Evolutionary conservation across 2,113 vertebrate genomes (phyloP), one percentile per base, ranked within the genome.

Genomic region (Hippocampus abdominalis): DNA sequence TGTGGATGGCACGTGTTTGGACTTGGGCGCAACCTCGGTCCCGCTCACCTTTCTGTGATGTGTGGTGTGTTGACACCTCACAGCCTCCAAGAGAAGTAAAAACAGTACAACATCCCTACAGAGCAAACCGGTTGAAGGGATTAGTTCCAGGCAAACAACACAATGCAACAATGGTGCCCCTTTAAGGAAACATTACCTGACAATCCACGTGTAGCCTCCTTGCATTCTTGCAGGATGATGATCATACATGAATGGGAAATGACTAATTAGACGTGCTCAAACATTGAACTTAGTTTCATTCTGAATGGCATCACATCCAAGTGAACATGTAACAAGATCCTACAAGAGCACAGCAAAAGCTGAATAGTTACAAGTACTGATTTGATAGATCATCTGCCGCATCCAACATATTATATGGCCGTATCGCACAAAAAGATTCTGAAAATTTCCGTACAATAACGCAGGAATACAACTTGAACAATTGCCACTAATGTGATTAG

Each of bases 11-110:
- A 23, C 62, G 62, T 64, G 62, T 42, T 23, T 23, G 10, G 21
- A 63, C 57, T 63, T 5, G 36, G 59, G n/a, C 7, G n/a, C 83
- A 86, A 63, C 75, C 69, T 49, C 68, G 63, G 78, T 23, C 39
- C 69, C 89, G 89, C 88, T 91, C 81, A 98, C 96, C 94, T 96
- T 95, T 88, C 94, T 94, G 92, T 96, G 94, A 78, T 95, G 93
- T 67, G 87, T 75, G 39, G 93, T 87, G 70, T 90, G 84, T 76
- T 96, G 95, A 40, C 93, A 87, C 81, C 90, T 86, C 65, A 94
- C 77, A 77, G 44, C 71, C 44, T 93, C 92, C 73, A 91, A 82
- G 83, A 90, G 90, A 69, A 95, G 78, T 82, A 94, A 64, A 56
- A 88, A 68, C 70, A 87, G 66, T 65, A 81, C n/a, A 42, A 69